phyloP scores from a whole-genome alignment of 53 echinoderm and acorn worm species.

The Holothuria leucospilota region DNA sequence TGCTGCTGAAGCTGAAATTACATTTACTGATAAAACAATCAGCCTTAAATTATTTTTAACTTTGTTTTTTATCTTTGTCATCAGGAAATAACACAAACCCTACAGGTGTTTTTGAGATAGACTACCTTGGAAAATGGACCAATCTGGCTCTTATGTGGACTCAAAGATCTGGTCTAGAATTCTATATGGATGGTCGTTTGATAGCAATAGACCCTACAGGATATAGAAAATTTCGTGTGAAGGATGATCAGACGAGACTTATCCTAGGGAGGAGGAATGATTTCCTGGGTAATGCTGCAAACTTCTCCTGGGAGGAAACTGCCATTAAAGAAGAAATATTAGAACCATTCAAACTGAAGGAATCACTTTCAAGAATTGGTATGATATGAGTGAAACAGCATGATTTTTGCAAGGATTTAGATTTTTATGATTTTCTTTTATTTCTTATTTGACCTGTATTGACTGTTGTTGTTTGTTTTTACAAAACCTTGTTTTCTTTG shows the following conservation, averaged over 20 bases:
- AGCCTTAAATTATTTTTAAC: too few relatives aligned
- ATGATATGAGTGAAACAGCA: not conserved
- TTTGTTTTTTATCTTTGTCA: too few relatives aligned
- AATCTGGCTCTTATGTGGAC: conserved; percentile 80
- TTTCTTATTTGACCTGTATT: not conserved
- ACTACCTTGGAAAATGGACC: conserved; percentile 74
- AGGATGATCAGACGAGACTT: conserved; percentile 64
- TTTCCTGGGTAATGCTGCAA: conserved; percentile 77
- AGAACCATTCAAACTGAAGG: conserved; percentile 72
- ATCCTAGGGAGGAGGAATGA: conserved; percentile 86
- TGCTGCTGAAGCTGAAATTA: too few relatives aligned
- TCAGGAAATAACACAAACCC: too few relatives aligned
- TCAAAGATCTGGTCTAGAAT: conserved; percentile 61
- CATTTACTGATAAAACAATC: too few relatives aligned
- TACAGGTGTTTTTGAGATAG: conserved; percentile 1
- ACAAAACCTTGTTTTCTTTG: too few relatives aligned
- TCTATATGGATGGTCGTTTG: conserved; percentile 72
- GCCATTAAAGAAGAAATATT: conserved; percentile 66
- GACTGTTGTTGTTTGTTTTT: too few relatives aligned
- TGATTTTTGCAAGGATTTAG: not conserved
- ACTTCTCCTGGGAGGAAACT: conserved; percentile 82
- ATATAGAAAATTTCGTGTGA: conserved; percentile 77
- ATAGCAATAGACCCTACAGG: conserved; percentile 76
- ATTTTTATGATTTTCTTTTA: not conserved
- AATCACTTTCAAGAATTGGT: conserved; percentile 71